Evolutionary conservation across 2,797 vertebrate species (phyloP), one percentile per base, ranked within the genome.

Genomic region (Bradypodion pumilum): DNA sequence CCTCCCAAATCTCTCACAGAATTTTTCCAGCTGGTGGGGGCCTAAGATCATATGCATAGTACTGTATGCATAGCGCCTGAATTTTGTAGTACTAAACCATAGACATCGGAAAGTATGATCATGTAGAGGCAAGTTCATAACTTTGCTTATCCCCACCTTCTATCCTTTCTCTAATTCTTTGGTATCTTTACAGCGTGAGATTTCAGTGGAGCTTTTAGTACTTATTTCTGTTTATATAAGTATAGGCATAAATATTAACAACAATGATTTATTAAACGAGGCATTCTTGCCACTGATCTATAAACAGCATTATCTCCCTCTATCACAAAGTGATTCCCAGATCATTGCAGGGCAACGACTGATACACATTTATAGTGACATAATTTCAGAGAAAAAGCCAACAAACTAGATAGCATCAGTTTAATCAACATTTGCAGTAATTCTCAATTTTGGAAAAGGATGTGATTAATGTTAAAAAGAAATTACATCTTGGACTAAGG

Each of bases 191-290:
- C n/a, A 62, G 23, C 46, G 62, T 46, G 46, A 68, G n/a, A n/a
- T 69, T 46, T 27, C 73, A 40, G 15, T 12, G 75, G 40, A n/a
- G 4, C 9, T 37, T 21, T 59, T 68, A 74, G 25, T 78, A 32
- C 52, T 46, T 63, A 5, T 78, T 40, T 75, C 37, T 70, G 21
- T 70, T 74, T 66, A n/a, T 35, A 68, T 59, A 68, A 49, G 10
- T 59, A 40, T 25, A 60, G 32, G 32, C 37, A 81, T 74, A 75
- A 69, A 80, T 81, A 85, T 37, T 82, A 35, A 82, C 49, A 2
- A 74, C 35, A 63, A 85, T 88, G 12, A 89, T 60, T 80, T 76
- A 87, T 78, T 62, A 62, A 81, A 74, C 40, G 89, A 81, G 5
- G 21, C 80, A 29, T 86, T 91, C 40, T 52, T 84, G 21, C 56